These are phyloP conservation scores for Artemisiospiza belli DNA, from an alignment of 2,113 vertebrate species.

Conservation along the genomic window DNA sequence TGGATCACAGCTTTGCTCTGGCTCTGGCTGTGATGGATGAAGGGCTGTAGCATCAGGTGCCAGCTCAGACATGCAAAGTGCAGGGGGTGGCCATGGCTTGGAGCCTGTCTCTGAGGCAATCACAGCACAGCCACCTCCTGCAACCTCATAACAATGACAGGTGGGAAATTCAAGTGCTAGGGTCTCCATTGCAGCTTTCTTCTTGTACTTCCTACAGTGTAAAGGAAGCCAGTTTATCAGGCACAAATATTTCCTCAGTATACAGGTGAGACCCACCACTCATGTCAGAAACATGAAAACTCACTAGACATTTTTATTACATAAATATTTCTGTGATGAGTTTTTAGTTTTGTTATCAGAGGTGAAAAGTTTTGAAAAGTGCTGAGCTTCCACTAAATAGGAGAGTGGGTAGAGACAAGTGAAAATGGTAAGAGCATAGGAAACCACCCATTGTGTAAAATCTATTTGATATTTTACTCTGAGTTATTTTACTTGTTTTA, in stretches of 20 bases:
- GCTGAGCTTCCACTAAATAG: neutral
- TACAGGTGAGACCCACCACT: neutral
- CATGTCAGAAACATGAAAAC: neutral
- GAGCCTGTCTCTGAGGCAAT: neutral
- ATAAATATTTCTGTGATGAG: neutral
- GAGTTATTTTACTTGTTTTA: slow-evolving; percentile 52
- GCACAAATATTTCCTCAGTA: neutral
- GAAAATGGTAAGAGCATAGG: neutral
- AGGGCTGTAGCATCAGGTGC: accelerated
- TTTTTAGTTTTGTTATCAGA: slow-evolving; percentile 11
- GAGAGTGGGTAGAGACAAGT: neutral
- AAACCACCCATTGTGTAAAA: neutral
- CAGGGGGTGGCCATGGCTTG: neutral
- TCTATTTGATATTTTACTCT: slow-evolving; percentile 14
- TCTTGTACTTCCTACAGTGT: neutral
- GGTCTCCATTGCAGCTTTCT: neutral
- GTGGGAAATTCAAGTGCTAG: neutral
- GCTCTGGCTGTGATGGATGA: neutral
- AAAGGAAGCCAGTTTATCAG: neutral
- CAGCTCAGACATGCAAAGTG: neutral
- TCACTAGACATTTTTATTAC: neutral
- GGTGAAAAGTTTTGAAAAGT: neutral
- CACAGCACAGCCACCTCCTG: neutral
- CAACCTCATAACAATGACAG: neutral
- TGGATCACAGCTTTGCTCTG: neutral